These are phyloP conservation scores for Platorchestia sp. DNA, from an alignment of 1,140 invertebrate species.

Conservation along the genomic window DNA sequence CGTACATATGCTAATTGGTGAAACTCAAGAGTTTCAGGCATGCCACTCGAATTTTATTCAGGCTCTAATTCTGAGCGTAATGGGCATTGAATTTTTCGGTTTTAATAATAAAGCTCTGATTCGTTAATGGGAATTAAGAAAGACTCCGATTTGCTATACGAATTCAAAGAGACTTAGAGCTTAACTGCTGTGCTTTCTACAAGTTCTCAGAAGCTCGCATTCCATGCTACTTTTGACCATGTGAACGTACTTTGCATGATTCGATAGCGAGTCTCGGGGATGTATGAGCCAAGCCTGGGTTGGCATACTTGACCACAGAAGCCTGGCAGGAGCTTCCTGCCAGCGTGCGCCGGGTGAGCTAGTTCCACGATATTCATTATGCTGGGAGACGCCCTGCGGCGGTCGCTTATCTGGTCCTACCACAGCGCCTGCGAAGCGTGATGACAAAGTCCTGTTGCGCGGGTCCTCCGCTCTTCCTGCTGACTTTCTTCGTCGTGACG, in stretches of 20 bases:
- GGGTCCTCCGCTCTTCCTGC: background rate
- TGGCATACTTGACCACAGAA: background rate
- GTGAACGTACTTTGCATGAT: background rate
- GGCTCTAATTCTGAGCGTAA: background rate
- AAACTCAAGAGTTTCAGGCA: too few species aligned
- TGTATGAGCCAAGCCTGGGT: background rate
- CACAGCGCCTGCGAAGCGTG: slow-evolving; percentile 1
- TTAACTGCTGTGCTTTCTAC: background rate
- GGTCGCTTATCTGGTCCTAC: background rate
- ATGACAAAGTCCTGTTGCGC: slow-evolving; percentile 34
- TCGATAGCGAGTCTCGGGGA: background rate
- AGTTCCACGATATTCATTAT: slow-evolving; percentile 9
- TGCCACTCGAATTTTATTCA: background rate
- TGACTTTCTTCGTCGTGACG: slow-evolving; percentile 21
- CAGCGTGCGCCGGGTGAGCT: background rate
- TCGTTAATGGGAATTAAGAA: background rate
- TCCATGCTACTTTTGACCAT: background rate
- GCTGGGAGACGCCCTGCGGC: slow-evolving; percentile 1
- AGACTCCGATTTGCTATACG: background rate
- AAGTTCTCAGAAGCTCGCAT: background rate
- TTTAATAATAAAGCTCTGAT: background rate
- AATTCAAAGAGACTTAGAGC: background rate
- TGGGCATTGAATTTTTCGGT: background rate
- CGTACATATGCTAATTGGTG: background rate
- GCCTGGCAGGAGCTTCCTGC: background rate